Evolutionary conservation across 2,797 vertebrate genomes (phyloP), one percentile per base, ranked within the genome.

Genomic region (Alauda arvensis): DNA sequence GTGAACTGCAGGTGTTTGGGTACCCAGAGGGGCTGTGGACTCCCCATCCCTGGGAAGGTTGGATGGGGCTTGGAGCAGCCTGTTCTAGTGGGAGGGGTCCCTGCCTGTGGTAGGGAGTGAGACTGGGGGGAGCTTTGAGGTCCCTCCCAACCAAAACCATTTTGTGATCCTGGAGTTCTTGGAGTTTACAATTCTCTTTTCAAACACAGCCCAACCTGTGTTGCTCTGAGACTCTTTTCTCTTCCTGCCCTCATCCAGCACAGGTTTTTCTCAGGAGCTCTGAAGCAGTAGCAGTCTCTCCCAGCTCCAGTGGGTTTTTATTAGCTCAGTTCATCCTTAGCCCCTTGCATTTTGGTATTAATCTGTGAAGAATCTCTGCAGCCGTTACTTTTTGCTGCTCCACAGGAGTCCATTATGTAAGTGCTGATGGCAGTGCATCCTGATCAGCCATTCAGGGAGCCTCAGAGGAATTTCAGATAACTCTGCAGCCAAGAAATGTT

Each of bases 181-280:
- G 40, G 24, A 4, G 8, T 66, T 62, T 72, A 14, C 77, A 33
- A 1, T 72, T 31, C 18, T 6, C 52, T 63, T 77, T 60, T 25
- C 70, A 23, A 42, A 29, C 0, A 0, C 57, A 12, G 26, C 28
- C 18, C 8, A 43, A 10, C 2, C 15, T 13, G 10, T 6, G 3
- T 17, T 11, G 13, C 34, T 52, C 52, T 68, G 37, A 40, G 67
- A 16, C 4, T 12, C 8, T 37, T 59, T 33, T 43, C 4, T 77
- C 23, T 68, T 46, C 49, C 51, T 77, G 48, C 48, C 31, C 1
- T 57, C 52, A 10, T 46, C 72, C 56, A 55, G 65, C 66, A 3
- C 2, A 0, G 8, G 2, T 17, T 37, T 29, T 33, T 31, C 33
- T 7, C 61, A 37, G 67, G 60, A 59, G 4, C 77, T 76, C 67